These are phyloP conservation scores for Cyclina sinensis DNA, from an alignment of 1,140 invertebrate species.

Conservation along the genomic window DNA sequence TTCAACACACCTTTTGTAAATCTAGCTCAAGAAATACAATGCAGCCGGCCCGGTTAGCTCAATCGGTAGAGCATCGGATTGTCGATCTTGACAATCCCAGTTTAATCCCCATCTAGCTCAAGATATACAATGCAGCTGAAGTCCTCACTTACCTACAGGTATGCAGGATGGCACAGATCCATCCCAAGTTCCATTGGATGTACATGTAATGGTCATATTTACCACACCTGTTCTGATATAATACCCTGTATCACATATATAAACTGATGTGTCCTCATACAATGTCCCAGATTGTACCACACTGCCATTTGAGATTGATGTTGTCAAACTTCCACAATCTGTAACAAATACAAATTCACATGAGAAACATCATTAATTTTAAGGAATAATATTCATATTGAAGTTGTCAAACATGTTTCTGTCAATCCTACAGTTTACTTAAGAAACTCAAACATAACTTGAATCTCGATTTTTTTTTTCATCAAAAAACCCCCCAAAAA, in stretches of 20 bases:
- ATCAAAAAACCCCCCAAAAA: too few relatives aligned
- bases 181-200: constrained; percentile 67
- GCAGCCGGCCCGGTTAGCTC: too few relatives aligned
- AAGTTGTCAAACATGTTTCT: background rate
- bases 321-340: constrained; percentile 28
- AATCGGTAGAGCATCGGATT: too few relatives aligned
- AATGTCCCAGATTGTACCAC: constrained; percentile 2
- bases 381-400: too few relatives aligned
- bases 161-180: constrained; percentile 73
- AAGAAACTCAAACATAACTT: too few relatives aligned
- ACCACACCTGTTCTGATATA: background rate
- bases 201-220: background rate
- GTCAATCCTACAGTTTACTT: background rate
- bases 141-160: constrained; percentile 41
- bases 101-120: too few relatives aligned
- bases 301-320: constrained; percentile 3
- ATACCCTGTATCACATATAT: constrained; percentile 17
- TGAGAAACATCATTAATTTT: too few relatives aligned
- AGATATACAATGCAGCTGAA: too few relatives aligned
- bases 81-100: too few relatives aligned
- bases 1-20: too few relatives aligned
- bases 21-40: too few relatives aligned
- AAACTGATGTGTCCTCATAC: constrained; percentile 22
- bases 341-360: background rate
- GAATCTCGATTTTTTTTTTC: too few relatives aligned